phyloP scores from a whole-genome alignment of 2,888 invertebrate species.

The Monoplex corrugatus region DNA sequence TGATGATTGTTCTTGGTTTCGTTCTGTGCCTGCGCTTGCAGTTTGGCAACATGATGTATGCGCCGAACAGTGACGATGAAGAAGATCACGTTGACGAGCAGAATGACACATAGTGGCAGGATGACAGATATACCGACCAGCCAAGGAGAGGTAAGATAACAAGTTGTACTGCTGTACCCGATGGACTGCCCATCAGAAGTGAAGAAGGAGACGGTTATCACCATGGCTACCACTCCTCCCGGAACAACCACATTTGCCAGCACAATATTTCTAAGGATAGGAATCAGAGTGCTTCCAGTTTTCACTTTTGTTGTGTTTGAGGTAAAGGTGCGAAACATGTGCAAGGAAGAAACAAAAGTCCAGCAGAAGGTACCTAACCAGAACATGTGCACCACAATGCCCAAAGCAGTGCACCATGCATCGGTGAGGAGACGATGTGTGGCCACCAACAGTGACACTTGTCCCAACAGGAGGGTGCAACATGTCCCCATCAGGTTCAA shows the following conservation, averaged over 20 bases:
- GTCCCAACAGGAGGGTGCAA: conserved; percentile 56
- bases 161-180: conserved; percentile 58
- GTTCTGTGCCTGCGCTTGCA: background rate
- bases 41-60: conserved; percentile 59
- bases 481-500: conserved; percentile 62
- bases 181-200: conserved; percentile 7
- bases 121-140: conserved; percentile 59
- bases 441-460: conserved; percentile 55
- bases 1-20: background rate
- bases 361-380: conserved; percentile 60
- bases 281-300: background rate
- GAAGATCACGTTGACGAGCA: conserved; percentile 62
- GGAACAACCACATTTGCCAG: background rate
- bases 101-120: conserved; percentile 59
- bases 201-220: background rate
- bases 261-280: background rate
- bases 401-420: conserved; percentile 55
- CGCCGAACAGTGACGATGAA: conserved; percentile 60
- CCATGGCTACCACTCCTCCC: background rate
- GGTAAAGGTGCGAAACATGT: conserved; percentile 61
- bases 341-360: conserved; percentile 62
- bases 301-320: background rate
- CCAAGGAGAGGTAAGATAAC: conserved; percentile 54
- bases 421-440: conserved; percentile 23
- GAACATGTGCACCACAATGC: conserved; percentile 58